These are phyloP conservation scores for Plodia interpunctella DNA, from an alignment of 1,140 invertebrate species.

Conservation along the genomic window DNA sequence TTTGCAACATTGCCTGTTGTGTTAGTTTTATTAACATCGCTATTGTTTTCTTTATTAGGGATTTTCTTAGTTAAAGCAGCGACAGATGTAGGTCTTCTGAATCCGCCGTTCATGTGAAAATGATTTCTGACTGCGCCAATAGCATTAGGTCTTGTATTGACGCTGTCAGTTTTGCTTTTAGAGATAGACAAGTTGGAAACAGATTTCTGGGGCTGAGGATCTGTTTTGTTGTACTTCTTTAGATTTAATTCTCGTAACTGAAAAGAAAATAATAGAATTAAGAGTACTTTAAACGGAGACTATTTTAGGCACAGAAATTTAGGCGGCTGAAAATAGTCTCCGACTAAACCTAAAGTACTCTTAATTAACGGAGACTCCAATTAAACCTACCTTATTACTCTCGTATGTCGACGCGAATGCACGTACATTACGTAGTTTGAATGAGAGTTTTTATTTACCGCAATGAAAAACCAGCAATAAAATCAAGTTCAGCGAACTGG, in stretches of 20 bases:
- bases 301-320: no score
- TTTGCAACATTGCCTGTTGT: background rate
- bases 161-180: conserved; percentile 8
- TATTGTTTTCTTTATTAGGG: conserved; percentile 7
- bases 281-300: no score
- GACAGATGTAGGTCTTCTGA: conserved; percentile 31
- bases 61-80: conserved; percentile 14
- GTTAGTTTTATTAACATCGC: background rate
- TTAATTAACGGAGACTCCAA: no score
- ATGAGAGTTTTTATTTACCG: no score
- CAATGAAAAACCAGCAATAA: no score
- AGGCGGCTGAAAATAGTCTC: no score
- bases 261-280: no score
- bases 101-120: conserved; percentile 24
- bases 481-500: no score
- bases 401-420: no score
- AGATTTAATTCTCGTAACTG: conserved; percentile 60
- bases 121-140: conserved; percentile 29
- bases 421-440: no score
- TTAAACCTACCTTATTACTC: no score
- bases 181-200: background rate
- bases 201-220: conserved; percentile 12
- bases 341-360: no score
- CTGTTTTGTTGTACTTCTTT: conserved; percentile 53
- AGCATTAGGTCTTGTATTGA: conserved; percentile 13